Base-by-base conservation (phyloP, 2,888 invertebrate genomes). In the Cephalotes varians region DNA sequence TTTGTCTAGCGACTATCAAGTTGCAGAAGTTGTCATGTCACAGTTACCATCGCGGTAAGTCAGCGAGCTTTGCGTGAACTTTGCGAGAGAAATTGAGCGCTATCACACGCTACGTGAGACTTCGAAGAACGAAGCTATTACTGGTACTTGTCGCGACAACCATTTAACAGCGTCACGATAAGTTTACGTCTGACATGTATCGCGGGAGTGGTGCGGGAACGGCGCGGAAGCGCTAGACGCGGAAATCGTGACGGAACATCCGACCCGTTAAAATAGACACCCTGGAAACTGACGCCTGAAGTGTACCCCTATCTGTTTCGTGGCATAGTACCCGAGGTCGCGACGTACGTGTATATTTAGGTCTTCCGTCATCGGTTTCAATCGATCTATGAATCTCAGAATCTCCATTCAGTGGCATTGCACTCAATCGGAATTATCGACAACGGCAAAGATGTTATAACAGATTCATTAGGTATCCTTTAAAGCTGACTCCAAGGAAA, bases 201-300 rank as follows among this genome's bases (percentile, higher is more conserved):
- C 56, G 58, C 73, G 73, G 47, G 44, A 62, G 49, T 49, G 25
- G 85, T 44, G 58, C 73, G 73, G 47, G 44, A 62, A 44, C 54
- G 25, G 85, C 62, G 69, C 82, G 90, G 88, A 89, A 89, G 81
- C 62, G 71, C 18, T 49, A 51, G 65, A 72, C 47, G 71, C 58
- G 81, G 87, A 85, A 91, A 89, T 85, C 85, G 87, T 91, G 85
- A 85, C 85, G 86, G 84, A 77, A 90, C 86, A 88, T 90, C 85
- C 87, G 87, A 87, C 83, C 90, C 80, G 82, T 88, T 89, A 92
- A 92, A 92, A 92, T 92, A 92, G 91, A 92, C 81, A 88, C 82
- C 85, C 91, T 86, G 77, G 85, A 91, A 84, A 65, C 82, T 83
- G 82, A 79, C 77, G 76, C 82, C 79, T 84, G 65, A n/a, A 67